Evolutionary conservation across 2,888 invertebrate species (phyloP), one percentile per base, ranked within the genome.

Genomic region (Zaprionus bogoriensis): DNA sequence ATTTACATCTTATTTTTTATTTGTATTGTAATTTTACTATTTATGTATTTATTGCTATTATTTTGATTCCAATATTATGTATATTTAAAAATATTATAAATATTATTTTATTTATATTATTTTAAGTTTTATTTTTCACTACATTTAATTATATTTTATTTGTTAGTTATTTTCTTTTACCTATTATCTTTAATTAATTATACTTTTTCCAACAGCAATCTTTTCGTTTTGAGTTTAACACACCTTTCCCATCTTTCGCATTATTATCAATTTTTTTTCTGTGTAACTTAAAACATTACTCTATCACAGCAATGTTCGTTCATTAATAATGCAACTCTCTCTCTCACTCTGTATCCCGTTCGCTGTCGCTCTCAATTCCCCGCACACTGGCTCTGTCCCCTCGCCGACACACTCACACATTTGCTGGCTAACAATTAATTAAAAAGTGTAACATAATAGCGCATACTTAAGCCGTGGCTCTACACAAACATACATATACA

Each of bases 241-340:
- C 12, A 1, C 12, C 0, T 28, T 28, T 28, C 12, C 0, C 4
- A 12, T 28, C 4, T 51, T 14, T 10, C 4, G 3, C 1, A 39
- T 17, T 19, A 5, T 39, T 27, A 20, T 45, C 12, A 17, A 46
- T 32, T 45, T 17, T 17, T 25, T 17, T 45, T 27, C n/a, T 27
- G n/a, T 59, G 42, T 30, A 48, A 48, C 52, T 58, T 58, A 27
- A 53, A 50, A 10, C 46, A 52, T 57, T 63, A 46, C 30, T 68
- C 50, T 50, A 65, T 58, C 51, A 32, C 6, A 30, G 47, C 51
- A 12, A 47, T 27, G 20, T 20, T 20, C 12, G 9, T 50, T 54
- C 58, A 69, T 72, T 72, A 52, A 66, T 59, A 59, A 65, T 65
- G 41, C 66, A 58, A 71, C 12, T 27, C 17, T 17, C 22, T 5